phyloP scores from a whole-genome alignment of 2,888 invertebrate genomes.

The Eueremaeus valkanovi region DNA sequence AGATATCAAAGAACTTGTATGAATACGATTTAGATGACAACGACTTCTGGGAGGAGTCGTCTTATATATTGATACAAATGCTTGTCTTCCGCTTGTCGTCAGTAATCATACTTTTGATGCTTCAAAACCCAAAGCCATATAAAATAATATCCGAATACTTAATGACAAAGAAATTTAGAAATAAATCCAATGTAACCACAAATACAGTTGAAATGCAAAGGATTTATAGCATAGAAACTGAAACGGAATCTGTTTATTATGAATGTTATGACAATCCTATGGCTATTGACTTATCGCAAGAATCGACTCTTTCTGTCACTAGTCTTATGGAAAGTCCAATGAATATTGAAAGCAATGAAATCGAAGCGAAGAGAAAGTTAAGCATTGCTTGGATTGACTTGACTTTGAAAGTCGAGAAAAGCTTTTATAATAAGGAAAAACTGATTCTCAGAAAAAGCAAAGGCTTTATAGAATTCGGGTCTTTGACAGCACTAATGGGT shows the following conservation, averaged over 20 bases:
- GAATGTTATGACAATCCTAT: neutral
- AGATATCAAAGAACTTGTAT: neutral
- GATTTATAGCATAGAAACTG: neutral
- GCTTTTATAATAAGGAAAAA: neutral
- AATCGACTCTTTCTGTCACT: neutral
- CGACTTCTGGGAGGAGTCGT: neutral
- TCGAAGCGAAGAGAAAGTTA: neutral
- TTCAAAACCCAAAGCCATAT: neutral
- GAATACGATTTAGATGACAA: neutral
- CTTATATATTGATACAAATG: neutral
- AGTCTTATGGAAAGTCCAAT: neutral
- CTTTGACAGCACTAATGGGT: conserved; percentile 12
- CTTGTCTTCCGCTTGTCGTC: neutral
- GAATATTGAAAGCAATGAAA: neutral
- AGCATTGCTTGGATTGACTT: neutral
- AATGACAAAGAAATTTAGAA: neutral
- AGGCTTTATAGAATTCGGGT: neutral
- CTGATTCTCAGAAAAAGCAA: neutral
- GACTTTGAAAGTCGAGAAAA: neutral
- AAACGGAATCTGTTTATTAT: too few relatives aligned
- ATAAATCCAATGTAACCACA: neutral
- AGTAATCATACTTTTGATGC: neutral
- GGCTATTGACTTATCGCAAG: neutral
- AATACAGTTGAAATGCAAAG: neutral
- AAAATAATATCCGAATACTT: neutral